These are phyloP conservation scores for Ceuthmochares aereus DNA, from an alignment of 2,113 vertebrate species.

Conservation along the genomic window DNA sequence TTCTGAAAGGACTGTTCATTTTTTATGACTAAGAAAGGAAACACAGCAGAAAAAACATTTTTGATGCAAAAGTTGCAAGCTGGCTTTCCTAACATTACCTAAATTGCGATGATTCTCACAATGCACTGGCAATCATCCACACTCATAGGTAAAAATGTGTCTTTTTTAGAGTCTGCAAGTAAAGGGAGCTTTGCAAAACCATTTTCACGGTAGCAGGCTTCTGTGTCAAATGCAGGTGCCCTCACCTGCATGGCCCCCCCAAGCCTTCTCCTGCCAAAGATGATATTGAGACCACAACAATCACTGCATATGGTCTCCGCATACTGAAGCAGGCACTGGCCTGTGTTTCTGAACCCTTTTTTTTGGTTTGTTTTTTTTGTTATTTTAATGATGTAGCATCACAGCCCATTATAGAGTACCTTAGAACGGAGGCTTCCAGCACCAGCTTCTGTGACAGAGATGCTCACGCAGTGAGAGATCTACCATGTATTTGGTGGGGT, in stretches of 20 bases:
- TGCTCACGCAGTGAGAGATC: not conserved
- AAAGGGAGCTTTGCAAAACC: not conserved
- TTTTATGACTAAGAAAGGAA: not conserved
- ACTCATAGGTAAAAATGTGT: not conserved
- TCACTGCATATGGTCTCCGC: not conserved
- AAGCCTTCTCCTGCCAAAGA: not conserved
- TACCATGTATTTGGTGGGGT: not conserved
- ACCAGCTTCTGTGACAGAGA: not conserved
- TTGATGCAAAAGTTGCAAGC: not conserved
- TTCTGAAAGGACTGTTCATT: not conserved
- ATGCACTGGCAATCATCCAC: not conserved
- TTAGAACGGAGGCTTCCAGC: not conserved
- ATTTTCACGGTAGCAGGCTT: not conserved
- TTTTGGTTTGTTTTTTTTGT: not conserved
- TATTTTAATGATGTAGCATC: not conserved
- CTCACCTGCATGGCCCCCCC: rapidly evolving
- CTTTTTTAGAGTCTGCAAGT: not conserved
- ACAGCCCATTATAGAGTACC: rapidly evolving
- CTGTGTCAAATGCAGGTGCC: not conserved
- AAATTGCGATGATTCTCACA: not conserved
- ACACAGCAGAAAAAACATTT: not conserved
- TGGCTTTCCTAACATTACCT: not conserved
- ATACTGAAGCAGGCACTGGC: not conserved
- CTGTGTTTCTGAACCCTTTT: not conserved
- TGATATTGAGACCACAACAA: not conserved